These are phyloP conservation scores for Calycopis cecrops DNA, from an alignment of 1,140 invertebrate species.

Conservation along the genomic window DNA sequence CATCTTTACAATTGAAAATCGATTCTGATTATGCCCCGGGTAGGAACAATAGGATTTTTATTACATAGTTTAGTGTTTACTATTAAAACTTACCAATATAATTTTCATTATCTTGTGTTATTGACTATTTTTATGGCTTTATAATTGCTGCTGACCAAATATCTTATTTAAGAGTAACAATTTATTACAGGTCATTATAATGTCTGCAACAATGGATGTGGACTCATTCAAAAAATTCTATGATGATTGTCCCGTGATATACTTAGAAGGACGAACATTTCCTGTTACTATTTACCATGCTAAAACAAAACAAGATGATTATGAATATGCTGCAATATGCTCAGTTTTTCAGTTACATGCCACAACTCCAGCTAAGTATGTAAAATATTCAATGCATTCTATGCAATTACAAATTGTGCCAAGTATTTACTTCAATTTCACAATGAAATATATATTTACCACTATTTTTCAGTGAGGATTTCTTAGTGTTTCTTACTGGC, in stretches of 20 bases:
- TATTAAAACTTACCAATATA: no score
- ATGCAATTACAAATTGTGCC: constrained; percentile 14
- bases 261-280: constrained; percentile 92
- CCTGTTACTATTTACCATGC: constrained; percentile 89
- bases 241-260: constrained; percentile 88
- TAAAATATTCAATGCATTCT: constrained; percentile 26
- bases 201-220: constrained; percentile 97
- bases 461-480: constrained; percentile 82
- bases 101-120: no score
- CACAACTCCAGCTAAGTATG: constrained; percentile 86
- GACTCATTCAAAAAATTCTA: constrained; percentile 96
- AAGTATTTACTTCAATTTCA: not conserved
- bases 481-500: constrained; percentile 98
- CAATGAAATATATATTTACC: not conserved
- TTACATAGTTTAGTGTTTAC: no score
- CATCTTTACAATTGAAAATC: no score
- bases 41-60: no score
- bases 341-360: constrained; percentile 95
- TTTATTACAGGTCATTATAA: constrained; percentile 83
- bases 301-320: constrained; percentile 87
- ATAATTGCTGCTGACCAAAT: not conserved
- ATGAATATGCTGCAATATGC: constrained; percentile 86
- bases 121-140: not conserved
- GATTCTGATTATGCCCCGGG: no score
- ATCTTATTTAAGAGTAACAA: not conserved